These are phyloP conservation scores for Saccopteryx bilineata DNA, from an alignment of 2,113 vertebrate genomes.

Conservation along the genomic window DNA sequence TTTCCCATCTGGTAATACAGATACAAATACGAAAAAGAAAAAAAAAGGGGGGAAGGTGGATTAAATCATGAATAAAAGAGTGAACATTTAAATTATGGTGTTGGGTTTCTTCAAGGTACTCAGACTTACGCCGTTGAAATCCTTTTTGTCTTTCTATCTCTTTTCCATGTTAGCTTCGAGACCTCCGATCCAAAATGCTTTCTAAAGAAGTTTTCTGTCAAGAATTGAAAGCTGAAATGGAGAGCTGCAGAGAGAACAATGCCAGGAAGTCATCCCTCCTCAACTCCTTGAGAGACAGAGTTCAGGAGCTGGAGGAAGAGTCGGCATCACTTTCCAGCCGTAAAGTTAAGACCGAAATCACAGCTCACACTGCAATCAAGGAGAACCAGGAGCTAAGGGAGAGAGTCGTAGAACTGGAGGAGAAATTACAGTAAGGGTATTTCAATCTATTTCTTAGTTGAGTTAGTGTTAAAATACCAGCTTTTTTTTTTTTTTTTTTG, in stretches of 20 bases:
- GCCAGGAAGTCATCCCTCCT: slow-evolving; percentile 90
- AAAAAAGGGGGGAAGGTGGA: background rate
- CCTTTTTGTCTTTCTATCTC: background rate
- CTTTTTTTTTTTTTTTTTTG: too few relatives aligned
- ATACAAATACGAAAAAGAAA: background rate
- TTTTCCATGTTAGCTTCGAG: slow-evolving; percentile 85
- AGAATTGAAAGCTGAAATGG: slow-evolving; percentile 88
- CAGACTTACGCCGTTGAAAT: background rate
- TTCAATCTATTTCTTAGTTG: background rate
- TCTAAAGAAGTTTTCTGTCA: slow-evolving; percentile 88
- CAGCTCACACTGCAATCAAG: slow-evolving; percentile 81
- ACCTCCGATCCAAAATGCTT: slow-evolving; percentile 86
- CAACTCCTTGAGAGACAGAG: slow-evolving; percentile 85
- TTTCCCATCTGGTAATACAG: slow-evolving; percentile 19
- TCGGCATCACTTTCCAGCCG: slow-evolving; percentile 70
- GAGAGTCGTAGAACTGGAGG: slow-evolving; percentile 82
- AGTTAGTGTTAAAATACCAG: background rate
- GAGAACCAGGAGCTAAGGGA: slow-evolving; percentile 88
- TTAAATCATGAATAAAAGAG: background rate
- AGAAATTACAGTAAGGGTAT: slow-evolving; percentile 87
- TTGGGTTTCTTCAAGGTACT: background rate
- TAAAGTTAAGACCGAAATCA: slow-evolving; percentile 86
- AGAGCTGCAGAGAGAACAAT: slow-evolving; percentile 88
- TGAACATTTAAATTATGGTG: background rate
- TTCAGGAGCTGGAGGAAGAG: slow-evolving; percentile 89